Base-by-base conservation (phyloP, 1,140 invertebrate species). In the Diabrotica virgifera region DNA sequence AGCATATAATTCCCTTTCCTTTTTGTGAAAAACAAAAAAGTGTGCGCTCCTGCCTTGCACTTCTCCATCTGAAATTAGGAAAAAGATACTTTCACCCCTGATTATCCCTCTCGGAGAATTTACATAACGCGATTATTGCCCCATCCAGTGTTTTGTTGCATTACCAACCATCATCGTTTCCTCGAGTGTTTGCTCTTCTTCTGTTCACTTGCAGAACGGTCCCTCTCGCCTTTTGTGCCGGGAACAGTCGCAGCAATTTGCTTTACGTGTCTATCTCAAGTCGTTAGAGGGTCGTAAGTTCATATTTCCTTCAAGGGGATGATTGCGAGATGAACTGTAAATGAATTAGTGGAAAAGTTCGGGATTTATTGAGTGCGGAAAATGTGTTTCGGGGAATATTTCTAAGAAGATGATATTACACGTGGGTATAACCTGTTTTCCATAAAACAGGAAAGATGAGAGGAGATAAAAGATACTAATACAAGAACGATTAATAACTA, bases 101-200 rank as follows among this genome's bases (percentile, higher is more conserved):
- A n/a, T 57, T 37, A 40, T 60, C 13, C 59, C 38, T 36, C 59
- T 14, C 40, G n/a, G 59, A 37, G 59, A 9, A 60, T 60, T 60
- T 60, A 50, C 59, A 60, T 60, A 60, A 60, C 35, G 40, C 38
- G 50, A 60, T 60, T 60, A 60, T 52, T 60, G 59, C 59, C 37
- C 59, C 35, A 60, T 60, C 37, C 50, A 51, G 12, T 60, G 59
- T 60, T 60, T 57, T 60, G 59, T 60, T 46, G 37, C 50, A 51
- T 51, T 51, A 60, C 59, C 13, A 60, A 60, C 59, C 59, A 52
- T 60, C 59, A 52, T 60, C 50, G 14, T 40, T 60, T 60, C 59
- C 59, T 60, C 37, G 46, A 37, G 14, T 51, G 50, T 14, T 24
- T 60, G 13, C 37, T 60, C 59, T 50, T 60, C 40, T 54, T 54